A percentile compares a stretch with the other conserved stretches of the same genome.
phyloP scores from a whole-genome alignment of 2,797 vertebrate genomes.

The Petrocephalus schoutedeni region DNA sequence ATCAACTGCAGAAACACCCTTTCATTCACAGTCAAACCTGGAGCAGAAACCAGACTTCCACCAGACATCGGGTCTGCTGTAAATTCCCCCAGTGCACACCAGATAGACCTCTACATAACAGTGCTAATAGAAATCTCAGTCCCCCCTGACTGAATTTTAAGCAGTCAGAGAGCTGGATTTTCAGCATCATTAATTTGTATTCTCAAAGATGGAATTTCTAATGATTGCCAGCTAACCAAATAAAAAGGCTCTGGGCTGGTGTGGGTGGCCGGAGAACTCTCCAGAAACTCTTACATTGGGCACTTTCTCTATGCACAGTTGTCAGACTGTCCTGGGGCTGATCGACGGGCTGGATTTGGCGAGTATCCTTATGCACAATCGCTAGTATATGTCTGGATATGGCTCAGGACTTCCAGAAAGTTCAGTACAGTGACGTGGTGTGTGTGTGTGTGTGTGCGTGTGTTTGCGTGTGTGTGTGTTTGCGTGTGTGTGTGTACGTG shows the following conservation, averaged over 20 bases:
- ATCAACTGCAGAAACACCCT: neutral
- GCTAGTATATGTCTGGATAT: neutral
- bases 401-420: neutral
- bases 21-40: neutral
- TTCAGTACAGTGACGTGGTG: neutral
- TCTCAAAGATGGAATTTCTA: slow-evolving; percentile 29
- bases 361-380: neutral
- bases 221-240: slow-evolving; percentile 30
- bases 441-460: neutral
- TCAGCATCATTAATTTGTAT: slow-evolving; percentile 28
- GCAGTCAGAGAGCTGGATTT: slow-evolving; percentile 30
- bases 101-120: slow-evolving; percentile 20
- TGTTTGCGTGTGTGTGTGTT: neutral
- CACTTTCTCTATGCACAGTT: neutral
- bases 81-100: neutral
- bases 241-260: slow-evolving; percentile 21
- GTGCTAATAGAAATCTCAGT: slow-evolving; percentile 18
- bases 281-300: neutral
- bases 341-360: neutral
- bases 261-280: slow-evolving; percentile 19
- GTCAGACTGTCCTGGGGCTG: slow-evolving; percentile 15
- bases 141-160: slow-evolving; percentile 8
- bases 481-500: neutral
- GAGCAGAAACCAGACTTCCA: slow-evolving; percentile 3
- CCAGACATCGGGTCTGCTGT: slow-evolving; percentile 11